Percentiles rank a stretch among this genome's conserved stretches.
Conservation (phyloP, 2,113 vertebrate genomes). For the Elgaria multicarinata region DNA sequence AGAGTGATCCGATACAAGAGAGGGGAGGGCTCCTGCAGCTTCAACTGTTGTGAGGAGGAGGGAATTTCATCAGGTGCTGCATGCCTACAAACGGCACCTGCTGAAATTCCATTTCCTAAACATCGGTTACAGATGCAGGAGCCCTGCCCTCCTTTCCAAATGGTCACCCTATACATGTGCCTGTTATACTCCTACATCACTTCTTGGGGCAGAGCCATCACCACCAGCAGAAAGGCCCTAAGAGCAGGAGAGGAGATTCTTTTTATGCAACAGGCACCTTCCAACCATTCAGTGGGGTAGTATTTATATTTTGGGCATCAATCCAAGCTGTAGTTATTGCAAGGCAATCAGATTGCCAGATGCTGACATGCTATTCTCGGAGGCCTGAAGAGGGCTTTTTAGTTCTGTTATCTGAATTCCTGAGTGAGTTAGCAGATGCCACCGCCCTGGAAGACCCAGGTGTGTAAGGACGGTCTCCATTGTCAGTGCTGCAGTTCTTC, state of each 20-base stretch:
- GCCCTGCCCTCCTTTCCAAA: no score
- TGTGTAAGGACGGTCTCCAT: background rate
- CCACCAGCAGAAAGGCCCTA: background rate
- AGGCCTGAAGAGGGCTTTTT: background rate
- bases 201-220: no score
- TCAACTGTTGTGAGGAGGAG: no score
- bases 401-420: background rate
- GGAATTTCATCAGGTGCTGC: no score
- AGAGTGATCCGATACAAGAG: no score
- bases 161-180: no score
- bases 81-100: no score
- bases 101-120: no score
- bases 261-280: background rate
- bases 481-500: background rate
- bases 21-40: no score
- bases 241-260: background rate
- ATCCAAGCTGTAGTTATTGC: background rate
- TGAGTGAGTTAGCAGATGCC: background rate
- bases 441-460: background rate
- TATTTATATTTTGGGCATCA: background rate
- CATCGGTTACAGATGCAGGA: no score
- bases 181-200: no score
- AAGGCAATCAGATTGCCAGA: background rate
- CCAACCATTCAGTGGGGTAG: background rate
- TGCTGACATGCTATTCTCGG: background rate